Evolutionary conservation across 2,113 vertebrate species (phyloP), one percentile per base, ranked within the genome.

Genomic region (Boulengeromyrus knoepffleri): DNA sequence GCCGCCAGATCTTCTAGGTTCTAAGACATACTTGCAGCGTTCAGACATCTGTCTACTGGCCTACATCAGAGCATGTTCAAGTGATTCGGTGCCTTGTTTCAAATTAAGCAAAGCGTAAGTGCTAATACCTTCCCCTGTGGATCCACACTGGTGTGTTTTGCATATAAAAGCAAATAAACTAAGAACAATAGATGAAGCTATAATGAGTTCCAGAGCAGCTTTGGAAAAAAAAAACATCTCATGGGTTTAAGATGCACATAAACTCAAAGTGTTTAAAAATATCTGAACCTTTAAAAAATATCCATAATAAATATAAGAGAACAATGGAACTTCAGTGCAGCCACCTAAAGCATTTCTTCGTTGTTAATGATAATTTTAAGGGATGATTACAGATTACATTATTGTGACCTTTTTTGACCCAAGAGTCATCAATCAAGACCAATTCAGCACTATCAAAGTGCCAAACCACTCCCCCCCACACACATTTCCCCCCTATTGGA

Each of bases 41-140:
- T 77, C 15, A 39, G 70, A 31, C 5, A 2, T 77, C 70, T 15
- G 31, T 77, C 31, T 77, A 39, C 70, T 36, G 70, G 70, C 31
- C 70, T 77, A 77, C 70, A 77, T 77, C 70, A 77, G 70, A 77
- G 70, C 70, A 66, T n/a, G n/a, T 66, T 66, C 62, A 27, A 66
- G 24, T 66, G 62, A 66, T 66, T 27, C 62, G 3, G n/a, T 39
- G 70, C 70, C 70, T 77, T 77, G 70, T 77, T 77, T 77, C 27
- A 77, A 39, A 77, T 77, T 19, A 77, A 17, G 31, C 70, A 77
- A 74, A 74, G 66, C 13, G 66, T 74, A 39, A 39, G 13, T 77
- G 31, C 13, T 77, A 36, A 77, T 39, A 31, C 70, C 70, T 19
- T 77, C 70, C 70, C 70, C 15, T 17, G 70, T 39, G 70, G 12